phyloP scores from a whole-genome alignment of 2,113 vertebrate genomes.

The Mohoua ochrocephala region DNA sequence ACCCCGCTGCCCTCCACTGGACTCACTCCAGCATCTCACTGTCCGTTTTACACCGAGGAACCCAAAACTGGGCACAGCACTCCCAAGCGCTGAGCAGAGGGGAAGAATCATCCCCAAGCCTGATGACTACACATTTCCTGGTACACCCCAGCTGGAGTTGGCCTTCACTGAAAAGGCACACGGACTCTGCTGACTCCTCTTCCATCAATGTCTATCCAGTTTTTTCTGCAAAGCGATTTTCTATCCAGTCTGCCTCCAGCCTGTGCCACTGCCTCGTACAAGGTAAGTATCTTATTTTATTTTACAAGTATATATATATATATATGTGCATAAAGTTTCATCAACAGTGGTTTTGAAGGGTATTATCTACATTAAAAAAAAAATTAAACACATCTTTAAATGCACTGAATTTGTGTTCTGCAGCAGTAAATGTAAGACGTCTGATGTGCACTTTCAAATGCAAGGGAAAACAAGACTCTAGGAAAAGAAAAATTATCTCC shows the following conservation, averaged over 20 bases:
- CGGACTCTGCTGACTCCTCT: neutral
- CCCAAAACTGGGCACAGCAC: neutral
- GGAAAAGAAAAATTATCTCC: neutral
- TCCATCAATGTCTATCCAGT: neutral
- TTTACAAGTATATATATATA: neutral
- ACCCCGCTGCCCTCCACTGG: neutral
- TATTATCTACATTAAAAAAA: neutral
- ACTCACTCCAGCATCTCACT: neutral
- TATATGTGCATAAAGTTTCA: neutral
- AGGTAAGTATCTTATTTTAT: neutral
- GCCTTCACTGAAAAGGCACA: neutral
- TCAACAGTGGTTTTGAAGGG: neutral
- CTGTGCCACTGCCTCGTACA: neutral
- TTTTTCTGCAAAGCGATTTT: neutral
- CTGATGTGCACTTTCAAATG: neutral
- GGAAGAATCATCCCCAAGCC: neutral
- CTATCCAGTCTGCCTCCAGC: neutral
- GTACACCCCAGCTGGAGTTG: neutral
- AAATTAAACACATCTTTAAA: neutral
- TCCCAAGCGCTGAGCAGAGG: neutral
- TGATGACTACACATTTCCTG: neutral
- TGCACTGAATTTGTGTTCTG: neutral
- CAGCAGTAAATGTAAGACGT: neutral
- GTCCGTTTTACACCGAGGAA: fast-evolving
- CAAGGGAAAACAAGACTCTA: neutral